These are phyloP conservation scores for Psilopsiagon aurifrons DNA, from an alignment of 2,113 vertebrate species.

Conservation along the genomic window DNA sequence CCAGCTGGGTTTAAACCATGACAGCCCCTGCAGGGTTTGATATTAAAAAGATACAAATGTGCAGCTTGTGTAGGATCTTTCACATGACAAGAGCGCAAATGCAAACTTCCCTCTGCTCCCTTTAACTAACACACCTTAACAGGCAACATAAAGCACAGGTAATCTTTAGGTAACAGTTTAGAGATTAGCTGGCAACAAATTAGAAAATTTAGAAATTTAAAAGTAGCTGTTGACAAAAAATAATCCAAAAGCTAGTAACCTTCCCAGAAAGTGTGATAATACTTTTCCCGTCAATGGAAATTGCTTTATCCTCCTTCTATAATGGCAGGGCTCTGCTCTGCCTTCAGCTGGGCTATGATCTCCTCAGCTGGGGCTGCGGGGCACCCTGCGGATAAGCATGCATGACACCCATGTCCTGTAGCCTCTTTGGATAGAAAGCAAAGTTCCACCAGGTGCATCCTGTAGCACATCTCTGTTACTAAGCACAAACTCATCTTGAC, in stretches of 20 bases:
- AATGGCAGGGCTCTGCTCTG: background rate
- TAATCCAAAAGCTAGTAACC: background rate
- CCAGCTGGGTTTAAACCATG: background rate
- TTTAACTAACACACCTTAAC: background rate
- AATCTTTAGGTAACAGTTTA: background rate
- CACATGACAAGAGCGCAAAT: background rate
- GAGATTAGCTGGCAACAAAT: background rate
- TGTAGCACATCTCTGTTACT: background rate
- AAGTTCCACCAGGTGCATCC: background rate
- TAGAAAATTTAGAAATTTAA: background rate
- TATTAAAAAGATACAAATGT: background rate
- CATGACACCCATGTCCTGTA: background rate
- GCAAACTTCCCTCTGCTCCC: background rate
- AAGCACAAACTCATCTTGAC: background rate
- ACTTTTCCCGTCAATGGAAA: background rate
- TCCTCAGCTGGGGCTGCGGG: accelerated
- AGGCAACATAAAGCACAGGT: background rate
- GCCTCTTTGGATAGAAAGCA: background rate
- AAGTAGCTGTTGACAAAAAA: background rate
- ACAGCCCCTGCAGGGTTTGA: background rate
- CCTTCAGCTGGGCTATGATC: background rate
- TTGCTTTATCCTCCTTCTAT: background rate
- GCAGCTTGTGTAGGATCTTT: background rate
- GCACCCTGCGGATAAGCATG: accelerated
- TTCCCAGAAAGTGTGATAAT: background rate